Base-by-base conservation (phyloP, 2,888 invertebrate genomes). In the Tanytarsus gracilentus region DNA sequence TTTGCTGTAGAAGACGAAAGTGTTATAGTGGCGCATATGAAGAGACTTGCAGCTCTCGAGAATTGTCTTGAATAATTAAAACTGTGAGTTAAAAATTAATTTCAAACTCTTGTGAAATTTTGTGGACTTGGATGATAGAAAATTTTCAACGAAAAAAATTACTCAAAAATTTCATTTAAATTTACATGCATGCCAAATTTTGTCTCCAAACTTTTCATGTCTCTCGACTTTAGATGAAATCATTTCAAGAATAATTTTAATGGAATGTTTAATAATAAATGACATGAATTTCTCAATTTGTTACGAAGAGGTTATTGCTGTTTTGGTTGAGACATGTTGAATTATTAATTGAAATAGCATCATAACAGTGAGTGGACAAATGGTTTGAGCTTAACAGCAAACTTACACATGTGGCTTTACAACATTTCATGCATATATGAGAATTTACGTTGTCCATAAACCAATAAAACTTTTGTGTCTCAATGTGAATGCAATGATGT, bases 251-350 rank as follows among this genome's bases (percentile, higher is more conserved):
- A 58, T 58, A 48, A 58, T 58, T 58, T 44, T 58, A 58, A 58
- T 58, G 58, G 58, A 58, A 58, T 58, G 44, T 58, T 58, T 48
- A 58, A 58, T 58, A 58, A 58, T 58, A 26, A 48, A 58, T 53
- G 53, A 53, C 18, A 53, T 39, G 25, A 36, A 53, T 36, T 27
- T 53, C 18, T 36, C 21, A n/a, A 53, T 23, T 44, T 18, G 44
- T 44, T 44, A 23, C 21, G 21, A 44, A 44, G 44, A 23, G 44
- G 44, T 44, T 44, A 44, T 44, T 44, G 23, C 44, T 44, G 44
- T 44, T 44, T 44, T 18, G 4, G 5, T 18, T 44, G 21, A 18
- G 18, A 44, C 5, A 44, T 23, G 44, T 23, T 44, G 44, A 44
- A 44, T 44, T 44, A 44, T 44, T 44, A 44, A 44, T 44, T 23